These are phyloP conservation scores for Agrotis ipsilon DNA, from an alignment of 2,888 invertebrate species.

Conservation along the genomic window DNA sequence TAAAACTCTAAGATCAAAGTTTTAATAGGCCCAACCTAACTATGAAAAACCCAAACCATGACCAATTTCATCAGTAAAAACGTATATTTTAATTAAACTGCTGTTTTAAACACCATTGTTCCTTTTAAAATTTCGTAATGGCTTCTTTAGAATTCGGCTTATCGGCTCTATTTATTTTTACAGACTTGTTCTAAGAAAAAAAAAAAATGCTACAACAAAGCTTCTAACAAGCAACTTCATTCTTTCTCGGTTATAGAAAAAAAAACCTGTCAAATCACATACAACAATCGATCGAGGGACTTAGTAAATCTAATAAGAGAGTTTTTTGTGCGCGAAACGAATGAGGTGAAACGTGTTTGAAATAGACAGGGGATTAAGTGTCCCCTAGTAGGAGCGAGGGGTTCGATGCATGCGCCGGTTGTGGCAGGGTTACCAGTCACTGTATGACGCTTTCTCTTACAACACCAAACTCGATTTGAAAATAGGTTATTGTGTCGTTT, in stretches of 20 bases:
- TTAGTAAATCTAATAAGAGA: conserved; percentile 88
- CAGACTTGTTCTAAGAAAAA: conserved; percentile 30
- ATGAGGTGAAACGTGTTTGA: conserved; percentile 91
- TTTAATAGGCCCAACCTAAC: conserved; percentile 18
- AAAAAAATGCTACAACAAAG: conserved; percentile 34
- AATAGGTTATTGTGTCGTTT: conserved; percentile 62
- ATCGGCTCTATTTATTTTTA: conserved; percentile 39
- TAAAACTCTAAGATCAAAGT: conserved; percentile 17
- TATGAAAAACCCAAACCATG: conserved; percentile 32
- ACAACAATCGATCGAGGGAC: conserved; percentile 82
- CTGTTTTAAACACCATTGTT: conserved; percentile 47
- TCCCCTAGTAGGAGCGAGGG: conserved; percentile 80
- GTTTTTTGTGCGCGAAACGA: conserved; percentile 89
- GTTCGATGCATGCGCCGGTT: conserved; percentile 60
- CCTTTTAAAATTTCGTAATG: conserved; percentile 39
- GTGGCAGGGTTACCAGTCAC: conserved; percentile 56
- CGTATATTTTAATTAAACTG: conserved; percentile 50
- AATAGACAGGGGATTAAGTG: conserved; percentile 91
- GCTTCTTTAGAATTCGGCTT: conserved; percentile 41
- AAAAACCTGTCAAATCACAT: conserved; percentile 84
- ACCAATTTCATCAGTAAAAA: conserved; percentile 24
- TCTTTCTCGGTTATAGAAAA: conserved; percentile 63
- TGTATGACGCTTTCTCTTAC: conserved; percentile 52
- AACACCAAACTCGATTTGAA: conserved; percentile 52
- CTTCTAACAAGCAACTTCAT: conserved; percentile 62